Conservation (phyloP, 2,888 invertebrate genomes). For the Itoplectis maculator region DNA sequence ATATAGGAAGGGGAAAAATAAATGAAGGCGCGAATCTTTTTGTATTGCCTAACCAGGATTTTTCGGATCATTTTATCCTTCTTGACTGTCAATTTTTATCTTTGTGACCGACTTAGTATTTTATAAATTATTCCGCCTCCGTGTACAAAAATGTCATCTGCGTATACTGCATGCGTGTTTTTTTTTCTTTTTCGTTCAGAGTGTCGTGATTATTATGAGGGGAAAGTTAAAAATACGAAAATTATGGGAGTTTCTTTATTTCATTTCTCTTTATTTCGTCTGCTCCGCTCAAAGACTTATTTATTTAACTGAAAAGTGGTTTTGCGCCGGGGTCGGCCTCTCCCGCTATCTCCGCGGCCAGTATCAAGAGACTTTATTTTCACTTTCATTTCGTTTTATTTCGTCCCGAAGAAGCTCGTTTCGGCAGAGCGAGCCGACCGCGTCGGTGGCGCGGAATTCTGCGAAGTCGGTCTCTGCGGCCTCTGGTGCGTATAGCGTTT, state of each 20-base stretch:
- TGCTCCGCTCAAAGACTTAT: constrained; percentile 61
- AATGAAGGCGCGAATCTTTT: too few species aligned
- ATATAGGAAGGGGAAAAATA: not conserved
- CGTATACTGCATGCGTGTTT: not conserved
- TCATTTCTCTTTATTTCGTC: constrained; percentile 49
- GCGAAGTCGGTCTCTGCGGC: constrained; percentile 39
- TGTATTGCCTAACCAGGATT: too few species aligned
- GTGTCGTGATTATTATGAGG: constrained; percentile 35
- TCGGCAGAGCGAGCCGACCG: constrained; percentile 18
- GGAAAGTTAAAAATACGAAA: constrained; percentile 48
- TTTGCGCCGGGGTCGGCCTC: constrained; percentile 55
- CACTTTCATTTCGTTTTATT: constrained; percentile 58
- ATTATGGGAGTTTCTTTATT: constrained; percentile 57
- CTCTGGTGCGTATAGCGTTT: constrained; percentile 30
- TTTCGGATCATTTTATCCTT: not conserved
- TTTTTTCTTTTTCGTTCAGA: not conserved
- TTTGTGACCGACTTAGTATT: not conserved
- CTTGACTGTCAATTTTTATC: not conserved
- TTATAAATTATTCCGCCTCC: not conserved
- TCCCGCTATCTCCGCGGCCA: constrained; percentile 20
- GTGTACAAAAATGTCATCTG: not conserved
- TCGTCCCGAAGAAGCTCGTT: constrained; percentile 62
- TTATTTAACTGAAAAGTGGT: constrained; percentile 66
- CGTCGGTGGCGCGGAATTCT: constrained; percentile 50
- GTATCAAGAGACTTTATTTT: constrained; percentile 38